Evolutionary conservation across 2,113 vertebrate species (phyloP), one percentile per base, ranked within the genome.

Genomic region (Seriola dumerili): DNA sequence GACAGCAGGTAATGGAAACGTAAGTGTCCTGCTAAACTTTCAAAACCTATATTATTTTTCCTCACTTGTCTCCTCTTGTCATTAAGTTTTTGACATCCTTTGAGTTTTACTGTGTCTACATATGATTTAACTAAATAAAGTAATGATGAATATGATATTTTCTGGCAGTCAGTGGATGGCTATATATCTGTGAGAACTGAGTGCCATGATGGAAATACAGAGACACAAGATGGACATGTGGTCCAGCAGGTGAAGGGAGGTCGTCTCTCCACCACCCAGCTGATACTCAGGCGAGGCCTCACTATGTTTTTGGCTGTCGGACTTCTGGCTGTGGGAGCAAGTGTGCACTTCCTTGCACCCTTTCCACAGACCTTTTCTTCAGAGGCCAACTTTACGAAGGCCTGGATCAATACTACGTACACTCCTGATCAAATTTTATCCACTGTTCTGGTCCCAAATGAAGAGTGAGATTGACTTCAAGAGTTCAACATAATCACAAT

Each of bases 271-370:
- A 74, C 85, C 14, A 55, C 83, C 36, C 94, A 95, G 91, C 91
- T 96, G 83, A 23, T 96, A 34, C 16, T 96, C 82, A 85, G 93
- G 11, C 87, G 95, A 83, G 94, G 95, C 48, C 77, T 95, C 69
- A 76, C 82, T 38, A 17, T 86, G 40, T 80, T 94, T 16, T 89
- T 70, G 10, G 90, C 89, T 4, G 36, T 94, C 29, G 58, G 74
- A 17, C 70, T 94, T 8, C 90, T 96, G 9, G 85, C 67, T 36
- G 83, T 81, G n/a, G 95, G 95, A 46, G 48, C 76, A 1, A 55
- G 29, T 4, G 70, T 93, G 57, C 90, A 92, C 77, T 80, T 93
- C 34, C 85, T 88, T 2, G 63, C 94, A 29, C 94, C 94, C 8
- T 65, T 91, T 12, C 94, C 94, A 10, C 72, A 93, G 17, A 52